Conservation (phyloP, 2,797 vertebrate species). For the Lacerta agilis region DNA sequence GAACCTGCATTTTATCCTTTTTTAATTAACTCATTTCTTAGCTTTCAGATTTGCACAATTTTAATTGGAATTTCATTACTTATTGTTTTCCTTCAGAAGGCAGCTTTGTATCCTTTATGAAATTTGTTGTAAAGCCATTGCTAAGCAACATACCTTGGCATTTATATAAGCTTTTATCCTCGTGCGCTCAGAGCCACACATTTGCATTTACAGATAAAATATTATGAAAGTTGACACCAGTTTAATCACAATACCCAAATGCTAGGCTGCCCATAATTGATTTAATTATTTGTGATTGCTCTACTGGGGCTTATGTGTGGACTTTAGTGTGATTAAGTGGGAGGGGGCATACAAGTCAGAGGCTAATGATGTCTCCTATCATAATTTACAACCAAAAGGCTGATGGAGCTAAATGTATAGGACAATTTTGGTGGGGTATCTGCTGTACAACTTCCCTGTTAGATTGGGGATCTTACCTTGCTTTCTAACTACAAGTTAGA, state of each 20-base stretch:
- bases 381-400: conserved; percentile 81
- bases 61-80: conserved; percentile 87
- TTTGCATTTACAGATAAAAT: conserved; percentile 91
- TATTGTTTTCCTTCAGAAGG: conserved; percentile 86
- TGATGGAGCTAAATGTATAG: conserved; percentile 75
- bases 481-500: background rate
- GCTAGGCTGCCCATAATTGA: conserved; percentile 90
- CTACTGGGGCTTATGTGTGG: conserved; percentile 84
- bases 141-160: conserved; percentile 82
- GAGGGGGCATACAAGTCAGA: conserved; percentile 68
- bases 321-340: conserved; percentile 79
- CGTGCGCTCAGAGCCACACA: conserved; percentile 64
- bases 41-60: conserved; percentile 78
- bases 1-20: conserved; percentile 78
- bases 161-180: conserved; percentile 77
- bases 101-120: conserved; percentile 78
- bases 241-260: conserved; percentile 80
- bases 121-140: conserved; percentile 79
- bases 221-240: conserved; percentile 85
- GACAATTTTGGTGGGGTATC: conserved; percentile 76
- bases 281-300: conserved; percentile 97
- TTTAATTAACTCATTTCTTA: conserved; percentile 86
- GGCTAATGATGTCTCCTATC: conserved; percentile 85
- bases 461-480: background rate
- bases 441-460: background rate